Percentiles rank a stretch among this genome's conserved stretches.
Conservation (phyloP, 2,888 invertebrate species). For the Agonopterix subpropinquella region DNA sequence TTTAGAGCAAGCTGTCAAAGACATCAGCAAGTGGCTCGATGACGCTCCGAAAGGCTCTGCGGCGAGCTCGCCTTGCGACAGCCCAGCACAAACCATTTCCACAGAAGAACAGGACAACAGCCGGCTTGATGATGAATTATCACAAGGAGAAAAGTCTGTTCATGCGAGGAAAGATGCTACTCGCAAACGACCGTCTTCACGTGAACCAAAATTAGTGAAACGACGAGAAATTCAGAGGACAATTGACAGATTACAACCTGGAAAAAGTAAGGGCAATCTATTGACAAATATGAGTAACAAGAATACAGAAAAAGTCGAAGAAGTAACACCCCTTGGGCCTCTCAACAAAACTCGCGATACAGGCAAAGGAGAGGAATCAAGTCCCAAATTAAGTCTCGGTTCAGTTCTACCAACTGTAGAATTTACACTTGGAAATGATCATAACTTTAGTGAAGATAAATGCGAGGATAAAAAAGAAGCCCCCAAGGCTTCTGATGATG, state of each 20-base stretch:
- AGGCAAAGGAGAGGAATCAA: slow-evolving; percentile 79
- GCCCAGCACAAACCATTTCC: slow-evolving; percentile 81
- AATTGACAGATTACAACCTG: slow-evolving; percentile 89
- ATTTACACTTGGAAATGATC: slow-evolving; percentile 79
- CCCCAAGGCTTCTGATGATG: slow-evolving; percentile 13
- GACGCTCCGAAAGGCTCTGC: slow-evolving; percentile 86
- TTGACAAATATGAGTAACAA: slow-evolving; percentile 80
- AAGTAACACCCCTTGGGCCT: slow-evolving; percentile 68
- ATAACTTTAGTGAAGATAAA: slow-evolving; percentile 70
- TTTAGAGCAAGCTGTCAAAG: slow-evolving; percentile 83
- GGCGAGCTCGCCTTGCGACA: slow-evolving; percentile 86
- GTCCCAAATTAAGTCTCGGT: slow-evolving; percentile 89
- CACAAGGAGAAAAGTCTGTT: slow-evolving; percentile 50
- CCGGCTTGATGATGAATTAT: slow-evolving; percentile 58
- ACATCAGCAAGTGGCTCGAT: slow-evolving; percentile 92
- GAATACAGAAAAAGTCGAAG: slow-evolving; percentile 73
- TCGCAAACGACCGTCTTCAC: slow-evolving; percentile 66
- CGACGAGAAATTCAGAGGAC: slow-evolving; percentile 86
- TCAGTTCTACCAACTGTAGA: slow-evolving; percentile 86
- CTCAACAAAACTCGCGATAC: slow-evolving; percentile 76
- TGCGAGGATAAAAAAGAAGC: background rate
- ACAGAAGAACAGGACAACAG: slow-evolving; percentile 77
- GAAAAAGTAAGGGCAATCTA: slow-evolving; percentile 91
- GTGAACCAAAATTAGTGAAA: slow-evolving; percentile 61
- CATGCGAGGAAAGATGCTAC: slow-evolving; percentile 50